phyloP scores from a whole-genome alignment of 2,797 vertebrate genomes.

The Synanceia verrucosa region DNA sequence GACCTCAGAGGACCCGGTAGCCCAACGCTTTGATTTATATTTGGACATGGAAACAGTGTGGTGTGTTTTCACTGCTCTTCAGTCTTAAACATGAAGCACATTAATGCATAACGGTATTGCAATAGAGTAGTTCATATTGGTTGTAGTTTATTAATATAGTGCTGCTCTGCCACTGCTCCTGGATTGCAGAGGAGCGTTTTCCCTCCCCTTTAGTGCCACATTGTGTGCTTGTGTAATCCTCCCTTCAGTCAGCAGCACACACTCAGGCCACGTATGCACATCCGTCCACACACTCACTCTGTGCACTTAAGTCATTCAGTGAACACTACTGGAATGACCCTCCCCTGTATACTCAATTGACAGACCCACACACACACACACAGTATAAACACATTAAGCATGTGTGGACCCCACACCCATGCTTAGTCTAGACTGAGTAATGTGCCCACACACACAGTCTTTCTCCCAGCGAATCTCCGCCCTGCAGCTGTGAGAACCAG shows the following conservation, averaged over 20 bases:
- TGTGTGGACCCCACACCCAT: constrained; percentile 55
- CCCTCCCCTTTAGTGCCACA: constrained; percentile 29
- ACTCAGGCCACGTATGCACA: constrained; percentile 19
- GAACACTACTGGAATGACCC: neutral
- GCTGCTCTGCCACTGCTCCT: neutral
- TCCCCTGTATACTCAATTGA: neutral
- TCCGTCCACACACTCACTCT: neutral
- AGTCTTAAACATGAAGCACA: neutral
- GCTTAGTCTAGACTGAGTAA: constrained; percentile 36
- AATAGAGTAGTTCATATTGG: neutral
- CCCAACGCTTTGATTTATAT: constrained; percentile 2
- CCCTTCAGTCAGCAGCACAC: constrained; percentile 34
- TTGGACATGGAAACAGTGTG: neutral
- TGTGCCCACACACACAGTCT: constrained; percentile 15
- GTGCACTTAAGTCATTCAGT: constrained; percentile 17
- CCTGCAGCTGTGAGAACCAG: constrained; percentile 48
- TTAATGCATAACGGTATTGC: neutral
- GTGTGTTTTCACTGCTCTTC: neutral
- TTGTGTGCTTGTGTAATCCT: constrained; percentile 54
- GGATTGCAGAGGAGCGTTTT: constrained; percentile 24
- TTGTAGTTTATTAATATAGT: neutral
- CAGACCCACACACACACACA: neutral
- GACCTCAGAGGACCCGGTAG: neutral
- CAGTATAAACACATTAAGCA: constrained; percentile 30
- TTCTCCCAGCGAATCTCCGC: constrained; percentile 22